phyloP scores from a whole-genome alignment of 1,140 invertebrate genomes.

The Palaemon carinicauda region DNA sequence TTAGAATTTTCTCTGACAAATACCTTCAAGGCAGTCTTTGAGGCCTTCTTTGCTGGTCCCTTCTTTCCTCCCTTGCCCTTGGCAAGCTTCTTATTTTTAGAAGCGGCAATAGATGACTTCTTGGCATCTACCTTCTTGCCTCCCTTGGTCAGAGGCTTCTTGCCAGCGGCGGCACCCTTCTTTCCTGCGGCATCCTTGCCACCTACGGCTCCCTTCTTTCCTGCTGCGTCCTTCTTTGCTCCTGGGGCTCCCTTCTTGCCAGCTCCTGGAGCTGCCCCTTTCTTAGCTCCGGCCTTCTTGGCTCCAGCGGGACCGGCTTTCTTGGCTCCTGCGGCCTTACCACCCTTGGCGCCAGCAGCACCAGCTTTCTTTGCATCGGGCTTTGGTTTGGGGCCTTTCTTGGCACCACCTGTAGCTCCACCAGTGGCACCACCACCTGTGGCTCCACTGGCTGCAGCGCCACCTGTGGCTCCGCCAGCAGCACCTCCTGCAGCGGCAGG shows the following conservation, averaged over 20 bases:
- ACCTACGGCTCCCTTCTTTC: constrained; percentile 13
- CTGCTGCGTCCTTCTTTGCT: neutral
- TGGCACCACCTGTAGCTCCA: too few species aligned
- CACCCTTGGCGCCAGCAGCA: neutral
- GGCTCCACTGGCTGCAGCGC: neutral
- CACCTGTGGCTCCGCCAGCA: constrained; percentile 22
- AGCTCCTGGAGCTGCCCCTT: neutral
- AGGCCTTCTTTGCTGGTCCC: constrained; percentile 68
- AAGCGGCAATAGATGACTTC: constrained; percentile 26
- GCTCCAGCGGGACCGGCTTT: constrained; percentile 50
- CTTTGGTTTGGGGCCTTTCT: neutral
- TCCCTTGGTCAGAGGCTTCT: too few species aligned
- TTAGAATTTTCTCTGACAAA: constrained; percentile 25
- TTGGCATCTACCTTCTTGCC: constrained; percentile 24
- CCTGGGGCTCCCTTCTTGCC: neutral
- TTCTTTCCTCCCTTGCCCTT: constrained; percentile 11
- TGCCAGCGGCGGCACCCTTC: neutral
- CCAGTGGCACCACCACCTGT: neutral
- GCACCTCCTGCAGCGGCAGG: constrained; percentile 67
- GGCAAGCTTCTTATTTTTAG: neutral
- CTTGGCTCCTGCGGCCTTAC: neutral
- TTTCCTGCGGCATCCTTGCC: neutral
- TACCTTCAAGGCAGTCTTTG: constrained; percentile 84
- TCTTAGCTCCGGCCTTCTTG: constrained; percentile 18
- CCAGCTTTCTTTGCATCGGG: neutral